These are phyloP conservation scores for Diplodus puntazzo DNA, from an alignment of 2,797 vertebrate genomes.

Conservation along the genomic window DNA sequence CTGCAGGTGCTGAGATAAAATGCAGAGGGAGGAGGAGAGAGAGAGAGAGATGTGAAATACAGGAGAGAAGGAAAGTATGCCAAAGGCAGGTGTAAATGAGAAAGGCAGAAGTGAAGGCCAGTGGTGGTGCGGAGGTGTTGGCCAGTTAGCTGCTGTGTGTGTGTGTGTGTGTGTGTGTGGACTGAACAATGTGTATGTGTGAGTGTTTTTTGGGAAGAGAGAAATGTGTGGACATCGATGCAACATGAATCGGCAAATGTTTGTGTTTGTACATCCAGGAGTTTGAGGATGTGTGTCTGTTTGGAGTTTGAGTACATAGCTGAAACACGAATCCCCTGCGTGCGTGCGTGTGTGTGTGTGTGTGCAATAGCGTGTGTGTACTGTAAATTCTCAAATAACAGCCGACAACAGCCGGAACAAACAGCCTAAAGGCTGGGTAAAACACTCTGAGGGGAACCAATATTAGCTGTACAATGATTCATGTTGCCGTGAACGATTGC, in stretches of 20 bases:
- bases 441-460: not conserved
- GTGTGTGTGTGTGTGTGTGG: not conserved
- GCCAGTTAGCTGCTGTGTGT: conserved; percentile 6
- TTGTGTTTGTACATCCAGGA: conserved; percentile 11
- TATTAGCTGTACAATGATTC: not conserved
- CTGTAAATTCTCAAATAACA: conserved; percentile 35
- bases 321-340: conserved; percentile 26
- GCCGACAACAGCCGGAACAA: not conserved
- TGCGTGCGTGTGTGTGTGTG: not conserved
- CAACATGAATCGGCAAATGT: conserved; percentile 36
- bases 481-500: not conserved
- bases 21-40: conserved; percentile 31
- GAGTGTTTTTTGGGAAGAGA: not conserved
- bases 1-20: conserved; percentile 64
- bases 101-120: conserved; percentile 37
- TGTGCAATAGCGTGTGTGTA: not conserved
- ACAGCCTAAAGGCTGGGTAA: conserved; percentile 14
- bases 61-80: conserved; percentile 37
- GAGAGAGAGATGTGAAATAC: conserved; percentile 40
- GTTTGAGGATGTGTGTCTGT: conserved; percentile 27
- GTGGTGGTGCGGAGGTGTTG: conserved; percentile 12
- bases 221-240: conserved; percentile 5
- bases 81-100: conserved; percentile 51
- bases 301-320: conserved; percentile 11
- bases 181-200: not conserved